Conservation (phyloP, 2,113 vertebrate species). For the Rhadina sibilatrix region DNA sequence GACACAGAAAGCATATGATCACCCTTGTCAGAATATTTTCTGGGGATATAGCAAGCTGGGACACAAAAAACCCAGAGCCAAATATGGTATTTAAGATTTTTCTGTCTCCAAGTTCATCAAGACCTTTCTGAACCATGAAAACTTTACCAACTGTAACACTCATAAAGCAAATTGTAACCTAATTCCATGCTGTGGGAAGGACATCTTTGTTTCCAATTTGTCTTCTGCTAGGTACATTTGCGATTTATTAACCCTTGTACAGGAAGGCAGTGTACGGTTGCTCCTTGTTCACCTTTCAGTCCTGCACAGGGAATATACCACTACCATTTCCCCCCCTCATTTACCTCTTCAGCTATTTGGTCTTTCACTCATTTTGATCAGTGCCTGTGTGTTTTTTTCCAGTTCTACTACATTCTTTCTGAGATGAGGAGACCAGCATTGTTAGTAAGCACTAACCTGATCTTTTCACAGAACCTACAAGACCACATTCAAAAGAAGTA, state of each 20-base stretch:
- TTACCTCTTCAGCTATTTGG: neutral
- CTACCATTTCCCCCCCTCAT: neutral
- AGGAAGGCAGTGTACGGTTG: neutral
- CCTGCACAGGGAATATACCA: neutral
- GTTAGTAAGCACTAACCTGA: neutral
- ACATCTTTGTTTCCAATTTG: neutral
- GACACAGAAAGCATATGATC: neutral
- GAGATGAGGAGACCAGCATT: neutral
- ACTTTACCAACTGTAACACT: neutral
- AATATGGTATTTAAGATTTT: neutral
- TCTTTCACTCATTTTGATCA: neutral
- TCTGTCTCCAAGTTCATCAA: neutral
- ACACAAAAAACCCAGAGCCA: neutral
- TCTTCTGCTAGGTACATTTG: neutral
- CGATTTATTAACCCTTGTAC: neutral
- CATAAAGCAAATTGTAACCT: neutral
- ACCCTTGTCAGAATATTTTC: neutral
- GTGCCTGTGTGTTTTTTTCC: neutral
- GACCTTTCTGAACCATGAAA: neutral
- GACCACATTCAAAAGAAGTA: neutral
- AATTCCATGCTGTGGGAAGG: neutral
- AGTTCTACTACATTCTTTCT: neutral
- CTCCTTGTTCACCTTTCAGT: neutral
- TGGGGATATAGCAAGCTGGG: neutral
- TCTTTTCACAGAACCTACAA: neutral